Conservation (phyloP, 2,797 vertebrate species). For the Tokudaia tokunoshimensis region DNA sequence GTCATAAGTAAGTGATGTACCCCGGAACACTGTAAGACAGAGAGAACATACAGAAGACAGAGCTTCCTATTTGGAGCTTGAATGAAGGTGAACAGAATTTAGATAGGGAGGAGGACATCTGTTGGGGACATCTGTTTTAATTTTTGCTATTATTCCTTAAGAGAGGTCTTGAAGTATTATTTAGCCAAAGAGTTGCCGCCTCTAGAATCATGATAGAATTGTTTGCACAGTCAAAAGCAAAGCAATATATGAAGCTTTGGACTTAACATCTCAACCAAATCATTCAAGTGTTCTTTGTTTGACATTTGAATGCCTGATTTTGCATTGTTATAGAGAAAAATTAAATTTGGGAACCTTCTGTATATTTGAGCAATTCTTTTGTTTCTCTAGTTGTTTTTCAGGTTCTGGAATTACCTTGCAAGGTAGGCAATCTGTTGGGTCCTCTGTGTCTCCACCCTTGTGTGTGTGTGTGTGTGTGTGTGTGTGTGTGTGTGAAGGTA, state of each 20-base stretch:
- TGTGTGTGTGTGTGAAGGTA: rapidly evolving
- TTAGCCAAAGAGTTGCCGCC: not conserved
- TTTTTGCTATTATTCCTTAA: not conserved
- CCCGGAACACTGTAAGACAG: rapidly evolving
- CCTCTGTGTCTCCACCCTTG: not conserved
- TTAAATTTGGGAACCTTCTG: not conserved
- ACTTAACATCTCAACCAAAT: not conserved
- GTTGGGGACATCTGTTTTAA: not conserved
- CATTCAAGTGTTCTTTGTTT: not conserved
- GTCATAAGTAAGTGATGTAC: not conserved
- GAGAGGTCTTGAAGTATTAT: not conserved
- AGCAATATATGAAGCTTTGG: not conserved
- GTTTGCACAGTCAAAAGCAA: not conserved
- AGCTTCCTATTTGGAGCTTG: not conserved
- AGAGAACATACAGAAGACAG: not conserved
- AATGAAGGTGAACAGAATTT: not conserved
- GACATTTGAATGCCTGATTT: not conserved
- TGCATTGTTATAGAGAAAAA: not conserved
- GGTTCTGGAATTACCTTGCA: not conserved
- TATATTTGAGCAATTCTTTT: not conserved
- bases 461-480: not conserved
- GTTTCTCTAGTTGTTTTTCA: not conserved
- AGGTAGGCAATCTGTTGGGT: not conserved
- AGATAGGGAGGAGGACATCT: not conserved
- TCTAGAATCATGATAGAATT: not conserved